Evolutionary conservation across 2,888 invertebrate genomes (phyloP).

Genomic region (Sipunculus nudus): DNA sequence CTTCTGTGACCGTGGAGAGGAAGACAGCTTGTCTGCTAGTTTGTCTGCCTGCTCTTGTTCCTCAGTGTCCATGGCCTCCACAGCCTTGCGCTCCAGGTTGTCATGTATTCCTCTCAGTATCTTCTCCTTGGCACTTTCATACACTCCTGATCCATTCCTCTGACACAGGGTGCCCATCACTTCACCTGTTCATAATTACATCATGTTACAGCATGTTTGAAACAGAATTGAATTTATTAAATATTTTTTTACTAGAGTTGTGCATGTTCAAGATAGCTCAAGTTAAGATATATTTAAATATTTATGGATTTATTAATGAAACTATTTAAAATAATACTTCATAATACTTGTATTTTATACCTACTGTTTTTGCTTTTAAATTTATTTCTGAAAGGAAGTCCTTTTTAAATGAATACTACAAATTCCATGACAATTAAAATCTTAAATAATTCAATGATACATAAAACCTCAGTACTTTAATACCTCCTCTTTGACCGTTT

Average conservation of each 20-base stretch:
- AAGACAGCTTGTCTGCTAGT: conserved; percentile 52
- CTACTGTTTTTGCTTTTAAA: no score
- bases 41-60: conserved; percentile 39
- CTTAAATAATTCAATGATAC: no score
- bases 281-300: background rate
- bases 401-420: no score
- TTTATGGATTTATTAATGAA: background rate
- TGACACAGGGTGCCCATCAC: conserved; percentile 67
- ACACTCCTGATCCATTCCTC: conserved; percentile 63
- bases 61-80: conserved; percentile 39
- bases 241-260: background rate
- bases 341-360: no score
- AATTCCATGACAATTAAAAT: no score
- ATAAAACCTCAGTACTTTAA: no score
- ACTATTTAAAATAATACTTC: background rate
- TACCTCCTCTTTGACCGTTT: no score
- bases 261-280: background rate
- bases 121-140: conserved; percentile 54
- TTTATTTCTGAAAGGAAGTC: no score
- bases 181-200: conserved; percentile 59
- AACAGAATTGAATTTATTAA: background rate
- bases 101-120: conserved; percentile 65
- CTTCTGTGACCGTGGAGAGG: no score
- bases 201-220: background rate
- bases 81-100: conserved; percentile 66